phyloP scores from a whole-genome alignment of 1,140 invertebrate genomes.

The Diprion similis region DNA sequence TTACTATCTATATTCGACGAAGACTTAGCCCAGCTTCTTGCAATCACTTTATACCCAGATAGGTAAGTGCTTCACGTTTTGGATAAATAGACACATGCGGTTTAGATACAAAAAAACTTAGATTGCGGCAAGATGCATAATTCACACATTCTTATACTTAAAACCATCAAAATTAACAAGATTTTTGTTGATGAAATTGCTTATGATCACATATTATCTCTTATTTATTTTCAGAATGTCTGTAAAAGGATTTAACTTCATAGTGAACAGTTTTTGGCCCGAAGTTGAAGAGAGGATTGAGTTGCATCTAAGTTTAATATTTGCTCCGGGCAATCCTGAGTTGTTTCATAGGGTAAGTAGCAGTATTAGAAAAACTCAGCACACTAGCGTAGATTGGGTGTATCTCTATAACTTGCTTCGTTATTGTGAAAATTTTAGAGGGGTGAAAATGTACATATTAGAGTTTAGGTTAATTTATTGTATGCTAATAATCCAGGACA shows the following conservation, averaged over 20 bases:
- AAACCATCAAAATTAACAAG: not conserved
- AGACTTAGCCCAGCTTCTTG: slow-evolving; percentile 68
- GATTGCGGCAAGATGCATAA: not conserved
- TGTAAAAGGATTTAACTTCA: slow-evolving; percentile 83
- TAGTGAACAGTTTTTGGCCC: slow-evolving; percentile 89
- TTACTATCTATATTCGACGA: slow-evolving; percentile 75
- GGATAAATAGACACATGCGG: slow-evolving; percentile 14
- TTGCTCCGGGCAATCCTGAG: slow-evolving; percentile 90
- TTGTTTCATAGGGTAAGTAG: slow-evolving; percentile 75
- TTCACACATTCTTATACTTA: not conserved
- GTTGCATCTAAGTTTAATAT: slow-evolving; percentile 80
- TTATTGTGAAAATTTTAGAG: not conserved
- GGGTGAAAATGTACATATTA: too few relatives aligned
- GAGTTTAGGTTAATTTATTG: not conserved
- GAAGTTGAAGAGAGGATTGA: slow-evolving; percentile 83
- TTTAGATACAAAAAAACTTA: not conserved
- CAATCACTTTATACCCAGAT: slow-evolving; percentile 68
- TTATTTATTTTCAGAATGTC: slow-evolving; percentile 45
- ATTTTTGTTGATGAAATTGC: too few relatives aligned
- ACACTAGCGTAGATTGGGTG: not conserved
- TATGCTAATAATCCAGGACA: not conserved
- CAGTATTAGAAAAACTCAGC: not conserved
- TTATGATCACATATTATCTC: not conserved
- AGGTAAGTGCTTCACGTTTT: slow-evolving; percentile 52
- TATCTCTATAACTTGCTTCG: too few relatives aligned